phyloP scores from a whole-genome alignment of 2,797 vertebrate genomes.

The Chiloscyllium punctatum region DNA sequence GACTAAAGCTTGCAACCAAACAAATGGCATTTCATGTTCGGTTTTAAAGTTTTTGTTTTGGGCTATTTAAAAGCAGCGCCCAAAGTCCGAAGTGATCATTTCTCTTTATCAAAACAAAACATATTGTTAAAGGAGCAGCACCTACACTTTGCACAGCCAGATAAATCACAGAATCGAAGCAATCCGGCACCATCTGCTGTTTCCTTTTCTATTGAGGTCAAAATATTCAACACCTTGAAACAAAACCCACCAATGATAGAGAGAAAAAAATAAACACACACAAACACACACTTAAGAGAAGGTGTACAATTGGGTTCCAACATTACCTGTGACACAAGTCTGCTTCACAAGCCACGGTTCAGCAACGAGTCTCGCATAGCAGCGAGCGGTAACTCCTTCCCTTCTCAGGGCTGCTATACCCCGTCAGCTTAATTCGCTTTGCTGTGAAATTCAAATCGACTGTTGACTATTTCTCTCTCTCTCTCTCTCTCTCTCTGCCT shows the following conservation, averaged over 20 bases:
- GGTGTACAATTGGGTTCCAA: neutral
- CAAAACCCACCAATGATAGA: neutral
- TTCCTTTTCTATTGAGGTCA: neutral
- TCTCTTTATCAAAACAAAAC: too few relatives aligned
- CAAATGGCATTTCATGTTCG: neutral
- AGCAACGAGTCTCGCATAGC: neutral
- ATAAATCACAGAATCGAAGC: neutral
- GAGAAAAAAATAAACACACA: neutral
- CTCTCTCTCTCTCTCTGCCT: neutral
- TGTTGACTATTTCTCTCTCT: neutral
- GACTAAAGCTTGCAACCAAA: neutral
- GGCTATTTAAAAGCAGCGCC: neutral
- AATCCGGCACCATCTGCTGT: neutral
- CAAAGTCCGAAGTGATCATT: neutral
- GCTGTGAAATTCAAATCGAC: neutral
- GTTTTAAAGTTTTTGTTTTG: neutral
- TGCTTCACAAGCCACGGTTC: conserved; percentile 21
- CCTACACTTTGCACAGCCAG: neutral
- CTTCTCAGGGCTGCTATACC: too few relatives aligned
- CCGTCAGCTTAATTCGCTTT: too few relatives aligned
- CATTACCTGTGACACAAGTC: conserved; percentile 27
- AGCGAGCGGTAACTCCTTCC: neutral
- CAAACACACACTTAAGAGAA: too few relatives aligned
- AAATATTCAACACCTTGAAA: neutral
- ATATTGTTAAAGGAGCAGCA: neutral